Base-by-base conservation (phyloP, 2,797 vertebrate genomes). In the Eulemur albifrons region DNA sequence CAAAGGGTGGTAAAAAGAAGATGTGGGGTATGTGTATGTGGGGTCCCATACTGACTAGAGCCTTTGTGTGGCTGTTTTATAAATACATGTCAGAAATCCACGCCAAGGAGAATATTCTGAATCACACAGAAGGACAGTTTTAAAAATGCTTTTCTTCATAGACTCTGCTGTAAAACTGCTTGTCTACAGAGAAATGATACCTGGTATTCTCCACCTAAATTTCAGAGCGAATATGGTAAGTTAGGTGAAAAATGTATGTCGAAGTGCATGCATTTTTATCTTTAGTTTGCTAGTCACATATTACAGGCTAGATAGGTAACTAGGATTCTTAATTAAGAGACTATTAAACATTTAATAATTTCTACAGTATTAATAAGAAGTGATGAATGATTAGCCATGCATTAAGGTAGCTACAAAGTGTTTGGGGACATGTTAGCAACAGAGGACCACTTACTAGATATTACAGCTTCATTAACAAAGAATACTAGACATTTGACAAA, bases 291-390 rank as follows among this genome's bases (percentile, higher is more conserved):
- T 86, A 61, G 63, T 87, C 80, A 90, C 21, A 54, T 75, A 15
- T 69, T 67, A 82, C 27, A 88, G 15, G 45, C n/a, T 80, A 43
- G 12, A 83, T 7, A 59, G 20, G 69, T 45, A 92, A 65, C 14
- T 70, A 81, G 23, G 57, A 77, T 52, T 94, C 40, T 85, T 97
- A 94, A 92, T 82, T 75, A 90, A 88, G 45, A 90, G 7, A 70
- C 12, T 54, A 76, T 72, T 81, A 85, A 57, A 83, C 83, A 69
- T 65, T 91, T 90, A 72, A 50, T 67, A 52, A 79, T 84, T 94
- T 95, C n/a, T 73, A n/a, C 40, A 89, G 25, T 93, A 54, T 81
- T 91, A 35, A 38, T 92, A 90, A 90, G 35, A 50, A 54, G 69
- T 63, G 67, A 75, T 63, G 30, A 85, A 79, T 93, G 65, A 52